Evolutionary conservation across 2,888 invertebrate species (phyloP), one percentile per base, ranked within the genome.

Genomic region (Epirrhoe tristata): DNA sequence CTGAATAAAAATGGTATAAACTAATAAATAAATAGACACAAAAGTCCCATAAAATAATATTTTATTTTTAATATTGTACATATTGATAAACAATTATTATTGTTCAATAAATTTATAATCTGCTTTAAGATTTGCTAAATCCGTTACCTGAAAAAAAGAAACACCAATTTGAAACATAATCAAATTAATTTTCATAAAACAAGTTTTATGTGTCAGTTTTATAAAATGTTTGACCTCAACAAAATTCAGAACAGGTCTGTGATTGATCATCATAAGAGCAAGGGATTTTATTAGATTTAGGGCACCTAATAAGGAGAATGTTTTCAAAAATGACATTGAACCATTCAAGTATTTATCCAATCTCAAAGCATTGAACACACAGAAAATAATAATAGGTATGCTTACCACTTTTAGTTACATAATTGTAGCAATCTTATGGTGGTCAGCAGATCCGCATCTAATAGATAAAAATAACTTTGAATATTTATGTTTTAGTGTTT

Each of bases 211-310:
- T 12, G n/a, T 16, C 4, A 69, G 74, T 85, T 84, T 87, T 85
- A 72, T 61, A 55, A 54, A 69, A 72, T 69, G 50, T 36, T 76
- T 85, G 76, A 79, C 91, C 90, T 88, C 91, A 91, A 87, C 58
- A 74, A 63, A 72, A 88, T 89, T 91, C 91, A 91, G 91, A 91
- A 92, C 92, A 92, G 92, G 91, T 91, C 92, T 92, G 91, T 92
- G 91, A 86, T 82, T 74, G 64, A 71, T 90, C 90, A 91, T 91
- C 90, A 91, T 87, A 52, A 64, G 50, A 72, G 59, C 36, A 12
- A 14, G 14, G n/a, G 1, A 7, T 14, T 31, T n/a, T 8, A 57
- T 14, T 5, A 31, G n/a, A n/a, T n/a, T n/a, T n/a, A n/a, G n/a
- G n/a, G n/a, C n/a, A n/a, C n/a, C n/a, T n/a, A n/a, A n/a, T n/a